Base-by-base conservation (phyloP, 2,888 invertebrate species). In the Mayetiola destructor region DNA sequence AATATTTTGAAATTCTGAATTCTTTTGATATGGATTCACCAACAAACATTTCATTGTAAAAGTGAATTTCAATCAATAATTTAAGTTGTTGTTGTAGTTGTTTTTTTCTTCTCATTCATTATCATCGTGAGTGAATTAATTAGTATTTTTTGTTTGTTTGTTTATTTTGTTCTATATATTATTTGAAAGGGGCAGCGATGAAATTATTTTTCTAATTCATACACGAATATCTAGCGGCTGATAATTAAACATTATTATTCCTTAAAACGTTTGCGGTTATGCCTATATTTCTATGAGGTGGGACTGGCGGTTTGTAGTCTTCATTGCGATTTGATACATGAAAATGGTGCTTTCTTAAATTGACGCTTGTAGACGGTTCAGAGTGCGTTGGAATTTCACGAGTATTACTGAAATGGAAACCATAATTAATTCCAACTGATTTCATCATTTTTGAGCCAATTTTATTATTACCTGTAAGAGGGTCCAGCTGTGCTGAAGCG, bases 271-370 rank as follows among this genome's bases (percentile, higher is more conserved):
- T 78, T 36, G 76, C 71, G 63, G 77, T 77, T 56, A 79, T 74
- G 21, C 80, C 79, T 36, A 85, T 78, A 72, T 84, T 86, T 63
- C 89, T 77, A 68, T 90, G 90, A 30, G 88, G 91, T 21, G 90
- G 90, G 58, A 90, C 87, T n/a, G 89, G 89, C 4, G 90, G 89
- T 63, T 85, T 80, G 73, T 90, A 89, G 62, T 87, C 86, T 66
- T 75, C 72, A 72, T 75, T 73, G 62, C 68, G 73, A 69, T 70
- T 73, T 2, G 27, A 27, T n/a, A 23, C 48, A 48, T 27, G 48
- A 16, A 14, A 48, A 48, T 27, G 48, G 48, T 48, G 48, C 48
- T 48, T 48, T 27, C 48, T 48, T 48, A 48, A 53, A 53, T 53
- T 29, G 29, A 53, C 30, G 30, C 53, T 30, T 30, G 29, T 53